phyloP scores from a whole-genome alignment of 2,113 vertebrate genomes.

The Mormoops blainvillei region DNA sequence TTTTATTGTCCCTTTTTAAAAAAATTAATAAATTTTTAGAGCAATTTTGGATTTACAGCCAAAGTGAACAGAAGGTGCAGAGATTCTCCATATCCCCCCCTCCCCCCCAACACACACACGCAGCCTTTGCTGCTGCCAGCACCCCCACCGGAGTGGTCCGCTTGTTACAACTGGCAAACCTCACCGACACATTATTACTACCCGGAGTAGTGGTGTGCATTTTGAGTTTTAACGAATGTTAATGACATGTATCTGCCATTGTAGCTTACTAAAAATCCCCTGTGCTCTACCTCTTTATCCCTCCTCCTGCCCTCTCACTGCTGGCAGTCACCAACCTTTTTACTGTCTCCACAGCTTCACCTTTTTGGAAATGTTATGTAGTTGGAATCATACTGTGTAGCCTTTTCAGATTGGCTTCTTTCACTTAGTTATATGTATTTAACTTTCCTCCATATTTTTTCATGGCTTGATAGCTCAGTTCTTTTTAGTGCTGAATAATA shows the following conservation, averaged over 20 bases:
- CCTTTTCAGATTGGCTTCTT: not conserved
- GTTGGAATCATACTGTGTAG: not conserved
- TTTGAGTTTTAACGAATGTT: not conserved
- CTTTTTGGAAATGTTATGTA: not conserved
- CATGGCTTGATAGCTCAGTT: not conserved
- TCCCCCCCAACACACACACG: not conserved
- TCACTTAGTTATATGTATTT: not conserved
- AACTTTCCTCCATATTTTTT: not conserved
- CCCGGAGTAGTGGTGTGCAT: not conserved
- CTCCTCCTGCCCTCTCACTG: not conserved
- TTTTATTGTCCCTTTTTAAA: not conserved
- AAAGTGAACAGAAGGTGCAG: not conserved
- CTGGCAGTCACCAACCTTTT: not conserved
- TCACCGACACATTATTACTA: not conserved
- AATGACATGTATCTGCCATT: not conserved
- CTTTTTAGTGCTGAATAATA: not conserved
- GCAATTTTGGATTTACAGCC: not conserved
- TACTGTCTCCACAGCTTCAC: not conserved
- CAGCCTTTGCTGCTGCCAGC: accelerated
- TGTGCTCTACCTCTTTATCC: not conserved
- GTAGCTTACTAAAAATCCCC: not conserved
- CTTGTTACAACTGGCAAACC: not conserved
- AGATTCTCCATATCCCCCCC: not conserved
- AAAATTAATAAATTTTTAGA: not conserved
- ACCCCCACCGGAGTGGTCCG: not conserved